Base-by-base conservation (phyloP, 2,888 invertebrate genomes). In the Oxystoma pomonae region DNA sequence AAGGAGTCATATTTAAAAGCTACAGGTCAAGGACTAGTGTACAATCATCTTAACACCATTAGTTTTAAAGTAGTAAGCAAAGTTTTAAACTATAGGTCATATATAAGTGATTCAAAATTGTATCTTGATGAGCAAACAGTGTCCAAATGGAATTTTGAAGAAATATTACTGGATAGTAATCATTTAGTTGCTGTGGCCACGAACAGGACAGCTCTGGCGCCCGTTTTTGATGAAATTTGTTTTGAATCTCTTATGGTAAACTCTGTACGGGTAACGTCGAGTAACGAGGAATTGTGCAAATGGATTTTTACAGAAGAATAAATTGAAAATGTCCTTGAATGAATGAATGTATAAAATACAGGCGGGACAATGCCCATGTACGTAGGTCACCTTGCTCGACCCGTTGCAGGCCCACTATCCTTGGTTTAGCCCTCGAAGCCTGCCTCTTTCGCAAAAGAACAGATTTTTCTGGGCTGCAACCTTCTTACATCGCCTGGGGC, bases 1-100 rank as follows among this genome's bases (percentile, higher is more conserved):
- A 98, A 98, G 80, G 97, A 98, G 78, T 91, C 94, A 76, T 96
- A 94, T 77, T 91, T 94, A 0, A 98, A 98, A 81, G 96, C 96
- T 67, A 83, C 90, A 61, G 96, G 97, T 19, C 82, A 90, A 20
- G 97, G 97, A 22, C 88, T 98, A 60, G 89, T 90, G 0, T 82
- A 90, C 67, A 87, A 92, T 73, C n/a, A n/a, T n/a, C 83, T 98
- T 55, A 82, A 86, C 69, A 84, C 89, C 69, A 85, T 97, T 52
- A 89, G 88, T 80, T 98, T 97, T 79, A 77, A 83, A 59, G 80
- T 91, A 16, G 83, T 84, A 63, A 86, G 88, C 1, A 81, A 80
- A 35, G 71, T 78, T 1, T 76, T 90, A 53, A 73, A 78, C 21
- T 80, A 80, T 12, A 75, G 80, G 57, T 70, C 82, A 67, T 69